Percentiles rank a stretch among this genome's conserved stretches.
Conservation (phyloP, 2,113 vertebrate genomes). For the Otocyon megalotis region DNA sequence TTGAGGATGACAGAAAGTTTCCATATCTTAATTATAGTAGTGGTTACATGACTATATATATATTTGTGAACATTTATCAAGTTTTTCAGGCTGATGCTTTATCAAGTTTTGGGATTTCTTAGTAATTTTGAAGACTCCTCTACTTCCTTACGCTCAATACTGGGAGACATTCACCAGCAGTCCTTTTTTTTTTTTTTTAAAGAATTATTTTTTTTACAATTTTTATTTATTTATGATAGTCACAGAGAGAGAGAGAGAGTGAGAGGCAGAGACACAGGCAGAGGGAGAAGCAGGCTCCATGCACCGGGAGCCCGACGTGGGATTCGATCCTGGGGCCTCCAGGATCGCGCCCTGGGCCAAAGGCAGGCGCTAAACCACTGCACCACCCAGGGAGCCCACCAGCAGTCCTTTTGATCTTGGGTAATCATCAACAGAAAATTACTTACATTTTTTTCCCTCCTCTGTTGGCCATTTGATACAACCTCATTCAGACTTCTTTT, state of each 20-base stretch:
- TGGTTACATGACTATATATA: not conserved
- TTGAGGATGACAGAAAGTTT: not conserved
- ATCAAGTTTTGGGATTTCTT: not conserved
- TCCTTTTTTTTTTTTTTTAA: no score
- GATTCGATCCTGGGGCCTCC: no score
- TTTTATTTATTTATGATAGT: no score
- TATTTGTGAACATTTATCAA: not conserved
- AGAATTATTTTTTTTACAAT: no score
- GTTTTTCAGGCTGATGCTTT: not conserved
- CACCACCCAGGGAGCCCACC: no score
- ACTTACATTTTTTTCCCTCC: not conserved
- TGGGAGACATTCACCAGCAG: not conserved
- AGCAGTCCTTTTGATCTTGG: not conserved
- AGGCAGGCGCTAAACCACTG: no score
- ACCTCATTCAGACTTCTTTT: not conserved
- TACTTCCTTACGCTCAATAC: accelerated
- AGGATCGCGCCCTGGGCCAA: no score
- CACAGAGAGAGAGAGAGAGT: no score
- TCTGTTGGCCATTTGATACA: not conserved
- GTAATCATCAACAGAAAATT: not conserved
- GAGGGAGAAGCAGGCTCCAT: no score
- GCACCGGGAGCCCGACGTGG: no score
- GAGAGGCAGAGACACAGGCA: no score
- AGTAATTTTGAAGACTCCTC: not conserved
- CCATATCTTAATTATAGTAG: not conserved